Percentiles rank a stretch among this genome's conserved stretches.
Evolutionary conservation across 2,888 invertebrate species (phyloP).

Genomic region (Urechis unicinctus): DNA sequence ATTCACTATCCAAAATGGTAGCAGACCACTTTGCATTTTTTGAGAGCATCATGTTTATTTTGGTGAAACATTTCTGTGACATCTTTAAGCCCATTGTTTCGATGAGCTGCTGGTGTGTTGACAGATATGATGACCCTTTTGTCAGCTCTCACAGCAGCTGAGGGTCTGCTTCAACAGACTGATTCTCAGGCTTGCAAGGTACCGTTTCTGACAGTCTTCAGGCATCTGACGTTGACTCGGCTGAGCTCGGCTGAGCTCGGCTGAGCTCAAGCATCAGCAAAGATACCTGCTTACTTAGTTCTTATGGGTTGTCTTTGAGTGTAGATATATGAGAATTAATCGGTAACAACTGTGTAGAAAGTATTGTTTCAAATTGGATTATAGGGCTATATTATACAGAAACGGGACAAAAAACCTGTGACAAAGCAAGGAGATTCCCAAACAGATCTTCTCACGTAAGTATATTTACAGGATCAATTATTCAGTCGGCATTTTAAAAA

Average conservation of each 20-base stretch:
- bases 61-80: too few species aligned
- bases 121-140: conserved; percentile 30
- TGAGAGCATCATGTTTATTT: too few species aligned
- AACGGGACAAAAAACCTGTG: conserved; percentile 64
- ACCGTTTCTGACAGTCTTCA: not conserved
- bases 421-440: too few species aligned
- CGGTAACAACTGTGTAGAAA: too few species aligned
- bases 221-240: not conserved
- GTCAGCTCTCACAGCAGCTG: conserved; percentile 15
- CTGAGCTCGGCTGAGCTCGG: too few species aligned
- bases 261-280: too few species aligned
- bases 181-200: not conserved
- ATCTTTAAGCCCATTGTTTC: too few species aligned
- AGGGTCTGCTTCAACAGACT: conserved; percentile 5
- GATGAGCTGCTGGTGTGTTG: conserved; percentile 4
- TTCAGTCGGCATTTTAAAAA: too few species aligned
- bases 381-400: conserved; percentile 78
- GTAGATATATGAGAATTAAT: too few species aligned
- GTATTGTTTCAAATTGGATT: not conserved
- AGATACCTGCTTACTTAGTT: too few species aligned
- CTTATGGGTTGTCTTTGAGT: not conserved
- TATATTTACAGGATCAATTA: too few species aligned
- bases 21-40: not conserved
- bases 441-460: too few species aligned
- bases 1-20: conserved; percentile 54